Conservation (phyloP, 37 sponge, comb jelly and placozoan genomes). For the Eunapius fragilis region DNA sequence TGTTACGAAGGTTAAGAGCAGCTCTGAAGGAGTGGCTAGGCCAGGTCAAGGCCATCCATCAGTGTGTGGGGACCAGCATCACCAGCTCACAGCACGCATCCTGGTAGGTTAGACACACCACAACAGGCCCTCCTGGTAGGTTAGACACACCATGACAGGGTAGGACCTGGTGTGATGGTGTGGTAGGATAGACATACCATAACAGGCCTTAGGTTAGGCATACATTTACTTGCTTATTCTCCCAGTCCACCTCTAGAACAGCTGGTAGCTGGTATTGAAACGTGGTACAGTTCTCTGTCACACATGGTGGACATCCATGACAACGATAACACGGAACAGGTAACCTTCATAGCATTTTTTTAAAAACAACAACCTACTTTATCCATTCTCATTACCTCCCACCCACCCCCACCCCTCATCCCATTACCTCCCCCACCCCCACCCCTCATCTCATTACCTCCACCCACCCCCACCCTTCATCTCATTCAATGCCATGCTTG, state of each 20-base stretch:
- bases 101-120: background rate
- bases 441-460: background rate
- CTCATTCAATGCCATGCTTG: background rate
- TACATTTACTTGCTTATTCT: too few species aligned
- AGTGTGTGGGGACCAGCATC: constrained; percentile 17
- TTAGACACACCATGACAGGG: background rate
- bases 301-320: constrained; percentile 47
- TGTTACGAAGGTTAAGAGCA: constrained; percentile 3
- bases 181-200: background rate
- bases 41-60: constrained; percentile 4
- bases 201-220: too few species aligned
- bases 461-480: background rate
- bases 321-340: constrained; percentile 40
- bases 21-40: constrained; percentile 36
- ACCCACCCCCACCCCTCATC: background rate
- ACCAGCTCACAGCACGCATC: background rate
- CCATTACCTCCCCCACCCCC: background rate
- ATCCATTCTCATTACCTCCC: too few species aligned
- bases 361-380: too few species aligned
- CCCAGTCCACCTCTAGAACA: constrained; percentile 32
- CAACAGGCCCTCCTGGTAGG: background rate
- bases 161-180: too few species aligned
- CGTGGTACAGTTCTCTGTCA: constrained; percentile 57
- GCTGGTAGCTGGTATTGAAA: constrained; percentile 30
- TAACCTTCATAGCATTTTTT: background rate